Evolutionary conservation across 2,797 vertebrate species (phyloP), one percentile per base, ranked within the genome.

Genomic region (Caiman crocodilus): DNA sequence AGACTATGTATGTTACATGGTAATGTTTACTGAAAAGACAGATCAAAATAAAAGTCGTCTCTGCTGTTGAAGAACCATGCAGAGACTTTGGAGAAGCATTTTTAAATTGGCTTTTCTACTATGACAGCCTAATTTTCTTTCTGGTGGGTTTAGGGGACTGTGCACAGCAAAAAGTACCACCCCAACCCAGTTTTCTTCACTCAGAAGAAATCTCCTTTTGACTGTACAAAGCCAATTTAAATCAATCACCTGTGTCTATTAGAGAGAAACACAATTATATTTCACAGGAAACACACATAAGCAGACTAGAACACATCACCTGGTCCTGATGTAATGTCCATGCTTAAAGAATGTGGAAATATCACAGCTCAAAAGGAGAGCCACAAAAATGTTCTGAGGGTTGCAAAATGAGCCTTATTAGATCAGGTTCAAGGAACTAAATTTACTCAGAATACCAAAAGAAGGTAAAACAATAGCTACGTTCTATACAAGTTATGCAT

Each of bases 231-330:
- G 88, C 42, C 42, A 90, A 87, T 84, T 94, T 64, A 3, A 42
- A 91, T 87, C 80, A 94, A 95, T 95, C 90, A 92, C 61, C 63
- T 78, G 23, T 69, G 76, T 32, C 50, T 69, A 61, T 28, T 61
- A 91, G 92, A 92, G 87, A 92, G 94, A 94, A 93, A 90, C 92
- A 85, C 85, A 57, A 88, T 77, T 84, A 95, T 86, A 92, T 97
- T 95, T 92, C 84, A 92, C 89, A 96, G 82, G 84, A 60, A 63
- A 57, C 84, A 84, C 85, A 77, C 17, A 94, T 78, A 88, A 28
- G 94, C 79, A 94, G 78, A 82, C 82, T 50, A 50, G 42, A 50
- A 50, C 42, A 11, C 42, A 50, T 50, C 42, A 50, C 42, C 42
- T 50, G 42, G 42, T 50, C 42, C 42, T 50, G 42, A 50, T 50